Evolutionary conservation across 2,888 invertebrate species (phyloP).

Genomic region (Macaria notata): DNA sequence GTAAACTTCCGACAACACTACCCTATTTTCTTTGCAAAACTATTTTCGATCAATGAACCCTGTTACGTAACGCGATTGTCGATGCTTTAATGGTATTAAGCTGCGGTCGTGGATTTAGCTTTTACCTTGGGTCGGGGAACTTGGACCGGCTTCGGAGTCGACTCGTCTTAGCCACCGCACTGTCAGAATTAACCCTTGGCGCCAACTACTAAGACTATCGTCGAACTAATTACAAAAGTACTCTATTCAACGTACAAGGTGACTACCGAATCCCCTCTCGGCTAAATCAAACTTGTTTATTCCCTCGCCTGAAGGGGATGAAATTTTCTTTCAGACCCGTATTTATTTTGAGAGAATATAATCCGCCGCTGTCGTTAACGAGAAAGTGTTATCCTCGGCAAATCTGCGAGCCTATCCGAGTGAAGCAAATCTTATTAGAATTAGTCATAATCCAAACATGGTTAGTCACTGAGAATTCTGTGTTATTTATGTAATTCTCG

Average conservation of each 20-base stretch:
- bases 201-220: conserved; percentile 40
- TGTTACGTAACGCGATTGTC: conserved; percentile 43
- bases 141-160: conserved; percentile 40
- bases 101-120: conserved; percentile 48
- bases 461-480: conserved; percentile 50
- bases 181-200: conserved; percentile 51
- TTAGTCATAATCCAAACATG: conserved; percentile 53
- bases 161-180: conserved; percentile 44
- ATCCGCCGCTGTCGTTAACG: conserved; percentile 20
- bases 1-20: conserved; percentile 19
- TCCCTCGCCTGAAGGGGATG: not conserved
- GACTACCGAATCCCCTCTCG: conserved; percentile 6
- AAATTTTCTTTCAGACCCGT: conserved; percentile 10
- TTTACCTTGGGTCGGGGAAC: conserved; percentile 49
- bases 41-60: conserved; percentile 25
- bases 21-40: conserved; percentile 27
- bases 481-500: conserved; percentile 63
- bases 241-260: conserved; percentile 16
- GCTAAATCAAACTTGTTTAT: conserved; percentile 8
- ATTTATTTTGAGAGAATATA: conserved; percentile 16
- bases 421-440: conserved; percentile 49
- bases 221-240: conserved; percentile 44
- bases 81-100: conserved; percentile 50
- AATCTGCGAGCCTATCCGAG: conserved; percentile 39
- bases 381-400: conserved; percentile 26